Base-by-base conservation (phyloP, 2,797 vertebrate species). In the Cottoperca gobio region DNA sequence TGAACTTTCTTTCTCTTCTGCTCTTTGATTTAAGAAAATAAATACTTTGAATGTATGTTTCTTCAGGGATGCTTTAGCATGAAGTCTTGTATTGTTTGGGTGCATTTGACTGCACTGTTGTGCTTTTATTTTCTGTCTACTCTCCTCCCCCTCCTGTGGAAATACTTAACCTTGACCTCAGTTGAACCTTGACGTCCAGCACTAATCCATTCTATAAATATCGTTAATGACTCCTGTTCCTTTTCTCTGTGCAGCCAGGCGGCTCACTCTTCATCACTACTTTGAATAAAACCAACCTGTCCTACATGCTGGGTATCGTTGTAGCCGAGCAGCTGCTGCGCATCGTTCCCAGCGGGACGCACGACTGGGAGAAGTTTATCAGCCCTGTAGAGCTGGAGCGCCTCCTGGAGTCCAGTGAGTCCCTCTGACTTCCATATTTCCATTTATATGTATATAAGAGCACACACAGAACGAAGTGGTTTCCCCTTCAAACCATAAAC, bases 201-300 rank as follows among this genome's bases (percentile, higher is more conserved):
- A 21, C 46, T 76, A 76, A 78, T 81, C 77, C 57, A 33, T 54
- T 58, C 70, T 82, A 55, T 77, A 73, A 75, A 82, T 79, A 76
- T 14, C 13, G 26, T 5, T 3, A 13, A 31, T 69, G 23, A 62
- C 42, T 35, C 57, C 16, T 16, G 35, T 62, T 48, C 0, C 0
- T 64, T 35, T 57, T 54, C 37, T 67, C 14, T 75, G 65, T 89
- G 49, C 88, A 99, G 98, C 96, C 96, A 0, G 95, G 94, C 40
- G 98, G 97, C 49, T 99, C 97, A 42, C 93, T 99, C 79, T 99
- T 99, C 88, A 94, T 99, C 88, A 99, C 98, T 5, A 99, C 98
- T 63, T 89, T 99, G 78, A 99, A 96, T 91, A 98, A 95, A 94
- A 98, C 97, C 46, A 96, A 95, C 46, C 89, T 99, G 73, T 99